Evolutionary conservation across 1,140 invertebrate species (phyloP), one percentile per base, ranked within the genome.

Genomic region (Calliopsis andreniformis): DNA sequence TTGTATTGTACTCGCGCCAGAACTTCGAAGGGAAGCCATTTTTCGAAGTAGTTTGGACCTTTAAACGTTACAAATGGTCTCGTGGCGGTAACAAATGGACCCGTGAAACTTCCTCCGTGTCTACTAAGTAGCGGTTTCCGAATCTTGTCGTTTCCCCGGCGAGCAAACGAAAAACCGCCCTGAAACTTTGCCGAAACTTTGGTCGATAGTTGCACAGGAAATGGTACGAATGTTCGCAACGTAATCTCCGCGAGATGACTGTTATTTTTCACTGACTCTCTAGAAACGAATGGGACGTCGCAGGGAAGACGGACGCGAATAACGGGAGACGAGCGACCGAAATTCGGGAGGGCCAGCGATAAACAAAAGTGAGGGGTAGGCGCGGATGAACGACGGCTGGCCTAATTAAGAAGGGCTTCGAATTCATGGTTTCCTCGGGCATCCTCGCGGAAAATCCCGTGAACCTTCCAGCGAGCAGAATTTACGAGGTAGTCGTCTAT

Each of bases 401-500:
- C 71, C 71, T 75, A 75, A 75, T 75, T 75, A 75, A 67, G 71
- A 47, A 67, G 53, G 51, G 62, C 51, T 47, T 67, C 20, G 62
- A 58, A 67, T 28, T 39, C 45, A 43, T 49, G 25, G 7, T 30
- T 53, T 78, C 47, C 75, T 58, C n/a, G 76, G 32, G 43, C 72
- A 47, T 59, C 23, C 35, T 69, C 56, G 25, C 43, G 42, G 43
- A 64, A 77, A 43, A 69, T 62, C 45, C 68, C 32, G 39, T 45
- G 61, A 51, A 69, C 45, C 55, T 63, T 51, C 30, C 62, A 45
- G 20, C 61, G 59, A 59, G 16, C 39, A 58, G 64, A 78, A 72
- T 78, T 71, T 72, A 45, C 25, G 56, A 63, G 28, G 75, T 69
- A 68, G 76, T 80, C 78, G 78, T 71, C 49, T 68, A 47, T 82